Evolutionary conservation across 2,113 vertebrate species (phyloP), one percentile per base, ranked within the genome.

Genomic region (Sinocyclocheilus grahami): DNA sequence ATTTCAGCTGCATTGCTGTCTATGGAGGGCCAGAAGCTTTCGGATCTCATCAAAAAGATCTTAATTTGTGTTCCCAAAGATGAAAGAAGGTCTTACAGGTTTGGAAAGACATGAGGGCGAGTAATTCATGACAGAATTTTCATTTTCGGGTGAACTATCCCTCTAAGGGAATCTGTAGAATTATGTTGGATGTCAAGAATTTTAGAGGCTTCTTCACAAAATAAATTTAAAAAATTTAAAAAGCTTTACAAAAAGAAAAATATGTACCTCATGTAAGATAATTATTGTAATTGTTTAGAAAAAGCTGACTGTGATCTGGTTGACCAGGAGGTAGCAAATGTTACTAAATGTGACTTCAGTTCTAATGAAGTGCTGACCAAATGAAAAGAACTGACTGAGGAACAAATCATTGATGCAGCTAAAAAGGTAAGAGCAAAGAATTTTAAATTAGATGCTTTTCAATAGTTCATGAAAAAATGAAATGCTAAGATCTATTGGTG

Each of bases 381-480:
- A 5, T 97, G 96, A 65, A 92, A 58, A 84, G 86, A 67, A 5
- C 95, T 93, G 85, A 95, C 88, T 1, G 85, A 92, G 89, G 92
- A 94, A 0, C 93, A 96, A n/a, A 81, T 97, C 0, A 37, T 94
- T 1, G 74, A 87, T 2, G 62, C 88, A 4, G 80, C 89, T 9
- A 92, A 90, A 83, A 90, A 89, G 90, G 93, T 94, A 77, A 82
- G 75, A 78, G 7, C 24, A 30, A 8, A 11, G 6, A 53, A 55
- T 4, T 10, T 77, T n/a, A 24, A 69, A 33, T 2, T 2, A 69
- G 27, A 33, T 69, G 14, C 65, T 69, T 69, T 69, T 27, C 14
- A 69, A 3, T 33, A 33, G 30, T 69, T 69, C 13, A 69, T 69
- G 1, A 18, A 33, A 16, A 18, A 16, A 30, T 58, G 53, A 16